Percentiles rank a stretch among this genome's conserved stretches.
Evolutionary conservation across 2,797 vertebrate species (phyloP).

Genomic region (Sebastes paucispinis): DNA sequence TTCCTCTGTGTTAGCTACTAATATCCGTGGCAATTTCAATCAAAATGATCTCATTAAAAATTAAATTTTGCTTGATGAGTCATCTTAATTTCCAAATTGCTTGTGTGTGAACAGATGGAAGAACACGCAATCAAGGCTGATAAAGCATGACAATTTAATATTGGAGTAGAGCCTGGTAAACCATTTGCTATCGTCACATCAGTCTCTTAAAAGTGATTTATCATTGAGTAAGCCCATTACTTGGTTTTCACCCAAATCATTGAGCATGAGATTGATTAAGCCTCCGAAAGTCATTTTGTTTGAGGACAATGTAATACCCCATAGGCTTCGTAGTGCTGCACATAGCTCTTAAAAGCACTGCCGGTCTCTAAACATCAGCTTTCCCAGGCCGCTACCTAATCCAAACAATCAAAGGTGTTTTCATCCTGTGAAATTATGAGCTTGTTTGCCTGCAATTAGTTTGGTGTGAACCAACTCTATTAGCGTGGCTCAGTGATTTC

Average conservation of each 20-base stretch:
- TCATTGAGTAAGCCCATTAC: conserved; percentile 34
- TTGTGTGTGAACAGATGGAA: conserved; percentile 46
- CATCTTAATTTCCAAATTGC: conserved; percentile 22
- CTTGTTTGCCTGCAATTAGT: conserved; percentile 59
- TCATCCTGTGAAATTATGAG: conserved; percentile 47
- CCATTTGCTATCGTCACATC: conserved; percentile 30
- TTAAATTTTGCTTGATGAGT: conserved; percentile 30
- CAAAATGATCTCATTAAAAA: conserved; percentile 23
- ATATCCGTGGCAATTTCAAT: conserved; percentile 19
- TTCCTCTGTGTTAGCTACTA: neutral
- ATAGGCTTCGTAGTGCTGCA: conserved; percentile 6
- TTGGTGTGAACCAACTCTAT: conserved; percentile 54
- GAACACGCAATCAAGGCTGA: conserved; percentile 37
- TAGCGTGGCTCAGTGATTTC: conserved; percentile 47
- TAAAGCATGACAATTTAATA: conserved; percentile 47
- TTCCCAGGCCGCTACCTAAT: neutral
- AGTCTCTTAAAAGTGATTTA: conserved; percentile 51
- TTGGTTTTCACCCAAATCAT: conserved; percentile 49
- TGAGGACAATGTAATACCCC: neutral
- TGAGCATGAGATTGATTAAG: conserved; percentile 42
- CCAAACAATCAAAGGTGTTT: conserved; percentile 54
- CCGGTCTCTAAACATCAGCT: neutral
- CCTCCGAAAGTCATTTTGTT: conserved; percentile 25
- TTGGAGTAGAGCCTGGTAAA: conserved; percentile 35
- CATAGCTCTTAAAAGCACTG: neutral